Conservation (phyloP, 2,113 vertebrate genomes). For the Psophia crepitans region DNA sequence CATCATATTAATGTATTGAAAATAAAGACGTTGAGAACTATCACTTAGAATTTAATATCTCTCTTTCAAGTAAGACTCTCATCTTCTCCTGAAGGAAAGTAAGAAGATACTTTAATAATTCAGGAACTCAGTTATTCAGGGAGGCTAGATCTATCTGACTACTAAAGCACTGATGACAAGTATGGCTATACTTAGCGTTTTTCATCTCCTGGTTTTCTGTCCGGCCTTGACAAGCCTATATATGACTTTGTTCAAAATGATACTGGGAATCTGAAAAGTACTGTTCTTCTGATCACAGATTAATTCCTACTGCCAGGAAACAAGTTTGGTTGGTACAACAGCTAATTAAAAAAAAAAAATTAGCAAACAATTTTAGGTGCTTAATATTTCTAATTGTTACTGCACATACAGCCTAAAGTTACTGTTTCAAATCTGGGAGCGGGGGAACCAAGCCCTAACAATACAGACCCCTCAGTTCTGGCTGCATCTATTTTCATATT, state of each 20-base stretch:
- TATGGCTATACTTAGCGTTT: background rate
- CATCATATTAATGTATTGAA: background rate
- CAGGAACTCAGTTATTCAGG: background rate
- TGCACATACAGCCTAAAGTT: background rate
- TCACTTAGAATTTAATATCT: background rate
- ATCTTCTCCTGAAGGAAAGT: background rate
- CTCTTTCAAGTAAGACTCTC: background rate
- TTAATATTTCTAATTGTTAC: background rate
- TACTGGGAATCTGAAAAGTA: background rate
- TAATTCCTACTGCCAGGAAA: background rate
- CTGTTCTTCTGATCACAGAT: background rate
- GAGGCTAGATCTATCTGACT: background rate
- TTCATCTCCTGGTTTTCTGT: background rate
- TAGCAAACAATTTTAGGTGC: background rate
- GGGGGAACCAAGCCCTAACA: too few species aligned
- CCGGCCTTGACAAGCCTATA: background rate
- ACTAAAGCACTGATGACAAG: background rate
- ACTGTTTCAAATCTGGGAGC: background rate
- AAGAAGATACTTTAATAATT: constrained; percentile 37
- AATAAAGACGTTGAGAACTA: background rate
- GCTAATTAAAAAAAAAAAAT: background rate
- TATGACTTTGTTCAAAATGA: background rate
- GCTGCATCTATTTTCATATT: background rate
- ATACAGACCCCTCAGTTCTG: background rate
- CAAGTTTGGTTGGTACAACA: background rate